These are phyloP conservation scores for Anguilla obscura DNA, from an alignment of 2,797 vertebrate species.

Conservation along the genomic window DNA sequence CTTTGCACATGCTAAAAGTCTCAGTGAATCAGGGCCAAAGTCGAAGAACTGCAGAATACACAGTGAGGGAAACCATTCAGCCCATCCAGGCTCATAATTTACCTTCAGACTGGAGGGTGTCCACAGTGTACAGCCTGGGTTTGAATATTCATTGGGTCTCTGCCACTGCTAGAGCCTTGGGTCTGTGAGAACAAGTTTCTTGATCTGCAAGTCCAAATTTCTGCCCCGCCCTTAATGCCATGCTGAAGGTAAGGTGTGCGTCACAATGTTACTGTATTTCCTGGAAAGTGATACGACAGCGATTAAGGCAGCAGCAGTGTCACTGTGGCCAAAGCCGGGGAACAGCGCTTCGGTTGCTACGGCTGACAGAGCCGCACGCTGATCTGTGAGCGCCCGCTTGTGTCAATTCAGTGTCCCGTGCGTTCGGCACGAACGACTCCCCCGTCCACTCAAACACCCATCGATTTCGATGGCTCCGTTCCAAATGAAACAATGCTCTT, in stretches of 20 bases:
- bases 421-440: conserved; percentile 77
- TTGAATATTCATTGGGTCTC: background rate
- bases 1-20: no score
- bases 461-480: conserved; percentile 24
- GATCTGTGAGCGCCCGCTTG: conserved; percentile 58
- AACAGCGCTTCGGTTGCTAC: conserved; percentile 58
- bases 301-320: conserved; percentile 67
- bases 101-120: background rate
- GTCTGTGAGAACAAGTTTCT: background rate
- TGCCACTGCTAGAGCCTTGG: background rate
- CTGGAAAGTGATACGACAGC: conserved; percentile 46
- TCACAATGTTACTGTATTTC: background rate
- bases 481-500: background rate
- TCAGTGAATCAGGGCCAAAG: no score
- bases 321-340: conserved; percentile 65
- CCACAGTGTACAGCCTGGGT: background rate
- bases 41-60: background rate
- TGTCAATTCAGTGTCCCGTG: conserved; percentile 72
- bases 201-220: background rate
- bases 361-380: conserved; percentile 67
- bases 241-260: background rate
- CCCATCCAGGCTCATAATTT: background rate
- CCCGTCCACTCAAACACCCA: conserved; percentile 62
- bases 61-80: background rate
- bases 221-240: background rate